phyloP scores from a whole-genome alignment of 2,888 invertebrate species.

The Ormyrus rosae region DNA sequence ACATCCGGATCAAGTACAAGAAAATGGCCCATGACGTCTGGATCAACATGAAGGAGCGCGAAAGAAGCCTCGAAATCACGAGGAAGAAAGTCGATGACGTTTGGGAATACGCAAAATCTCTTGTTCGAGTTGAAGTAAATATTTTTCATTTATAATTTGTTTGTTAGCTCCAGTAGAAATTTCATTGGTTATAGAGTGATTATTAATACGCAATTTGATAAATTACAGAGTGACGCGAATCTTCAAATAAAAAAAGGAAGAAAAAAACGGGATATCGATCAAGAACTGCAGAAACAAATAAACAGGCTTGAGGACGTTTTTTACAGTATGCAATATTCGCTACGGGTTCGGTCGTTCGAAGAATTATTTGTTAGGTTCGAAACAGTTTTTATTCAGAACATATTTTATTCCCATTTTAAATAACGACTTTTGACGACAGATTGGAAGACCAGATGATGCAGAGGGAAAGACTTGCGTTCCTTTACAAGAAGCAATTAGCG shows the following conservation, averaged over 20 bases:
- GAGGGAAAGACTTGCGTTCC: constrained; percentile 76
- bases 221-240: constrained; percentile 43
- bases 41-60: constrained; percentile 80
- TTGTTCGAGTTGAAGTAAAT: constrained; percentile 75
- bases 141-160: not conserved
- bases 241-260: constrained; percentile 39
- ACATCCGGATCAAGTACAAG: constrained; percentile 80
- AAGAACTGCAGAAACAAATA: constrained; percentile 70
- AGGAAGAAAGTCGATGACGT: constrained; percentile 74
- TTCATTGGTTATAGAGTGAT: too few species aligned
- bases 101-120: constrained; percentile 74
- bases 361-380: constrained; percentile 75
- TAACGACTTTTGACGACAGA: constrained; percentile 64
- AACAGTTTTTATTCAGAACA: too few species aligned
- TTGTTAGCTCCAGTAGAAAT: too few species aligned
- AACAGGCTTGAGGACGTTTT: constrained; percentile 73
- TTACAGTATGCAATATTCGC: constrained; percentile 71
- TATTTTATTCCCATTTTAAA: too few species aligned
- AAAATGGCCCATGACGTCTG: constrained; percentile 80
- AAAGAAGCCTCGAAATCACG: constrained; percentile 78
- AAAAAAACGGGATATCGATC: constrained; percentile 61
- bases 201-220: too few species aligned
- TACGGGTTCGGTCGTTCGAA: constrained; percentile 74
- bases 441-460: constrained; percentile 78
- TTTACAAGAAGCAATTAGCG: constrained; percentile 75